phyloP scores from a whole-genome alignment of 2,797 vertebrate genomes.

The Anisognathus igniventris region DNA sequence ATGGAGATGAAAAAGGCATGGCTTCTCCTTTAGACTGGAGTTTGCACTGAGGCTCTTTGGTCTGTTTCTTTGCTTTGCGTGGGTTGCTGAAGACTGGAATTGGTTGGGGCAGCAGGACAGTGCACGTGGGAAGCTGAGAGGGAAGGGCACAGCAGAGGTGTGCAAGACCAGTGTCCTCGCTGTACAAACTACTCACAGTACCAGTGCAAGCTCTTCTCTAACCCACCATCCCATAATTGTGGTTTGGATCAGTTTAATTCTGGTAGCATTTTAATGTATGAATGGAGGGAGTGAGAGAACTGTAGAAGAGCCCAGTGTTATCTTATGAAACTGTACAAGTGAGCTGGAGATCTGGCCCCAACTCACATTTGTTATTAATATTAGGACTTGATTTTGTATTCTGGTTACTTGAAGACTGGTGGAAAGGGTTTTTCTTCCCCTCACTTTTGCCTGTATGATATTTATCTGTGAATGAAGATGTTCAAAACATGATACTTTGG shows the following conservation, averaged over 20 bases:
- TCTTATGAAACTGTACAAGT: not conserved
- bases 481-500: not conserved
- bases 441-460: not conserved
- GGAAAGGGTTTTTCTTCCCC: not conserved
- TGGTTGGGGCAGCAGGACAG: rapidly evolving
- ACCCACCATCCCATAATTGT: not conserved
- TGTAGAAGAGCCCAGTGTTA: not conserved
- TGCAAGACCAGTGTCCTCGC: not conserved
- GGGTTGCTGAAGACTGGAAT: not conserved
- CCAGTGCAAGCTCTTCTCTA: not conserved
- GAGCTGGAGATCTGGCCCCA: not conserved
- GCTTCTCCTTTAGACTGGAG: not conserved
- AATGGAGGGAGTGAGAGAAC: not conserved
- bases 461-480: not conserved
- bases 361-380: not conserved
- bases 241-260: not conserved
- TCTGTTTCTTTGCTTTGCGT: rapidly evolving
- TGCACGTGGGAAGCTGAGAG: not conserved
- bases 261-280: not conserved
- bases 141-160: not conserved
- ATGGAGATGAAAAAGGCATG: not conserved
- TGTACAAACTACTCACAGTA: not conserved
- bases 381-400: not conserved
- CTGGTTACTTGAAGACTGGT: not conserved
- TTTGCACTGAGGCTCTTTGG: not conserved